phyloP scores from a whole-genome alignment of 2,113 vertebrate genomes.

The Suncus etruscus region DNA sequence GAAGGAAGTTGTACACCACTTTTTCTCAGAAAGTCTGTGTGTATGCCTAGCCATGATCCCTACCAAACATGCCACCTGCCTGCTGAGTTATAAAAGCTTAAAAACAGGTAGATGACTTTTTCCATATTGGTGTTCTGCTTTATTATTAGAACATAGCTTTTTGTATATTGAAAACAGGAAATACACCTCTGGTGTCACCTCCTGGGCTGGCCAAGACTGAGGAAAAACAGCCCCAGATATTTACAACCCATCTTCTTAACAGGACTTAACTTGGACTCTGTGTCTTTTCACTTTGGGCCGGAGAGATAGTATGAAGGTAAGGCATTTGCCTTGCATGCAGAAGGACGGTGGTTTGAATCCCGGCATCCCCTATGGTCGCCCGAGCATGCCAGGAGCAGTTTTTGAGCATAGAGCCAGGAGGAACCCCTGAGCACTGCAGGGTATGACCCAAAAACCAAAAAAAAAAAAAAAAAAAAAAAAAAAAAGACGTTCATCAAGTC shows the following conservation, averaged over 20 bases:
- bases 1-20: background rate
- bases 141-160: background rate
- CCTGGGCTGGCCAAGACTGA: background rate
- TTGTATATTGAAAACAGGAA: background rate
- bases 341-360: too few species aligned
- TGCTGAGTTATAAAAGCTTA: slow-evolving; percentile 6
- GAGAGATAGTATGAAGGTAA: too few species aligned
- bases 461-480: too few species aligned
- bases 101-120: background rate
- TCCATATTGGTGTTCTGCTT: background rate
- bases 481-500: background rate
- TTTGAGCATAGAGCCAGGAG: too few species aligned
- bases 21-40: background rate
- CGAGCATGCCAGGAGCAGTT: too few species aligned
- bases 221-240: background rate
- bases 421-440: too few species aligned
- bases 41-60: slow-evolving; percentile 9
- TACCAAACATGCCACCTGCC: background rate
- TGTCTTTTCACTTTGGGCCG: background rate
- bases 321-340: too few species aligned
- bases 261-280: background rate
- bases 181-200: background rate
- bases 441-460: too few species aligned
- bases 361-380: too few species aligned
- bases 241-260: background rate